Percentiles rank a stretch among this genome's conserved stretches.
Evolutionary conservation across 1,140 invertebrate species (phyloP).

Genomic region (Drosophila sulfurigaster): DNA sequence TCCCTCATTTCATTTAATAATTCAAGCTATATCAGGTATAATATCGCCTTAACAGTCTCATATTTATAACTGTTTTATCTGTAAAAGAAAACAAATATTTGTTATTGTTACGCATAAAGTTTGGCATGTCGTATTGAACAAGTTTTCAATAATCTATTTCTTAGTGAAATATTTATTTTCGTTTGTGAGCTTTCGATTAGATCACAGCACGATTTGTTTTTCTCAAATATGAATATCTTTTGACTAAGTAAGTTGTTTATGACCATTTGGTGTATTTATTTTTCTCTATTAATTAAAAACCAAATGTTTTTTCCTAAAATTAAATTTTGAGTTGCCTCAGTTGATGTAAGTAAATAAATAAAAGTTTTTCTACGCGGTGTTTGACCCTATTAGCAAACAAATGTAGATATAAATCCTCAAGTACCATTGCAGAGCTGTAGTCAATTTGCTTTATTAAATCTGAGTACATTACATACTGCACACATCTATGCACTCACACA

Average conservation of each 20-base stretch:
- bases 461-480: background rate
- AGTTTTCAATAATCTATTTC: too few relatives aligned
- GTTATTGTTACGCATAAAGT: background rate
- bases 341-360: background rate
- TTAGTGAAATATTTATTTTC: background rate
- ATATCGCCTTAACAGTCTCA: too few relatives aligned
- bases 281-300: background rate
- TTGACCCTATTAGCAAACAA: background rate
- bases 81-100: background rate
- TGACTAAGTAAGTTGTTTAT: too few relatives aligned
- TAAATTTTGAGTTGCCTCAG: background rate
- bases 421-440: background rate
- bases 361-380: background rate
- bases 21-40: background rate
- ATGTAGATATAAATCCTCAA: background rate
- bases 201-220: too few relatives aligned
- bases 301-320: background rate
- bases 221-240: too few relatives aligned
- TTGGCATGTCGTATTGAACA: too few relatives aligned
- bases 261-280: background rate
- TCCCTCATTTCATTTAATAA: background rate
- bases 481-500: background rate
- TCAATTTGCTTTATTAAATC: slow-evolving; percentile 18
- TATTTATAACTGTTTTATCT: background rate
- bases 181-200: too few relatives aligned